phyloP scores from a whole-genome alignment of 2,888 invertebrate genomes.

The Dicyrtomina minuta region DNA sequence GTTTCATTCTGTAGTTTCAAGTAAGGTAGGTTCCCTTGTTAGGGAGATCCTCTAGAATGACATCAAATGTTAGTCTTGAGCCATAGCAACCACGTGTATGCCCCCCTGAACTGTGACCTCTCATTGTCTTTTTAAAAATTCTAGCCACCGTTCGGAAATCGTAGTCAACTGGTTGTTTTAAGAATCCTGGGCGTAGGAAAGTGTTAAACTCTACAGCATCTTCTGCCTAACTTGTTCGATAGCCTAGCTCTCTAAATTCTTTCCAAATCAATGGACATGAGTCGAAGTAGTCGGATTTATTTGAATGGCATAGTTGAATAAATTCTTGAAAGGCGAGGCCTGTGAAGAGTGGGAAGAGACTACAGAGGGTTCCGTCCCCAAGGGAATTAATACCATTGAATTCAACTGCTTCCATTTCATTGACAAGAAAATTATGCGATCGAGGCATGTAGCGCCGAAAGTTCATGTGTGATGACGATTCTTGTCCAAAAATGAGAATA shows the following conservation, averaged over 20 bases:
- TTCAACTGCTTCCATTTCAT: not conserved
- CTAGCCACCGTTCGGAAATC: not conserved
- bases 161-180: not conserved
- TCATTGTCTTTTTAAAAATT: too few relatives aligned
- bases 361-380: not conserved
- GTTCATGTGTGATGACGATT: not conserved
- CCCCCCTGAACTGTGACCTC: too few relatives aligned
- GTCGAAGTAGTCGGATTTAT: not conserved
- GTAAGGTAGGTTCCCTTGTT: too few relatives aligned
- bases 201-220: not conserved
- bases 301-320: not conserved
- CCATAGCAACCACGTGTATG: too few relatives aligned
- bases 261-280: too few relatives aligned
- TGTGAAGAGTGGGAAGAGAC: not conserved
- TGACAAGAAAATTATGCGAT: not conserved
- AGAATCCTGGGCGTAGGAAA: not conserved
- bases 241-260: not conserved
- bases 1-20: too few relatives aligned
- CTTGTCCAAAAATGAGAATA: not conserved
- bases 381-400: not conserved
- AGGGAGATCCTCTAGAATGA: too few relatives aligned
- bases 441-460: slow-evolving; percentile 1
- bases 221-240: not conserved
- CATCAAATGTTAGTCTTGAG: too few relatives aligned
- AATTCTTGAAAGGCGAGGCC: not conserved